These are phyloP conservation scores for Mellivora capensis DNA, from an alignment of 2,113 vertebrate species.

Conservation along the genomic window DNA sequence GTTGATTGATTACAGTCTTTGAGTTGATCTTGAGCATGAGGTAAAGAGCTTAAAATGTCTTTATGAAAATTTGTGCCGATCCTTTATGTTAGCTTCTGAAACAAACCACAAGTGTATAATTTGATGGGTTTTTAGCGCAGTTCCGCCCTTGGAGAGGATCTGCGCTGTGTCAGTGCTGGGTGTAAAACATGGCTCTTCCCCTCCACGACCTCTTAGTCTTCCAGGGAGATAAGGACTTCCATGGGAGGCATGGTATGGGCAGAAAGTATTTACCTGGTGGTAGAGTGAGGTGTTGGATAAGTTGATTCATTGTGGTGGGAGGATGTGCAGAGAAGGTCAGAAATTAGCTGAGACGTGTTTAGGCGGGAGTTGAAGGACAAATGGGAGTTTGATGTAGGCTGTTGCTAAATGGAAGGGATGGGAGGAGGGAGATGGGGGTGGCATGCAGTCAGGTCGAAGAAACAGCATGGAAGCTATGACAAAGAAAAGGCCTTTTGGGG, in stretches of 20 bases:
- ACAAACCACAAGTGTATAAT: background rate
- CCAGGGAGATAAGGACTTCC: background rate
- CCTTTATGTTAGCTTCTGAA: background rate
- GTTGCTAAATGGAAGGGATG: background rate
- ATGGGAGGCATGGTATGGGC: background rate
- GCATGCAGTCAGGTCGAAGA: background rate
- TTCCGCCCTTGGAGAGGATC: background rate
- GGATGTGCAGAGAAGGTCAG: background rate
- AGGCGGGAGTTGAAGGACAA: background rate
- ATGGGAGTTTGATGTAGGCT: background rate
- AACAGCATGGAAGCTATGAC: background rate
- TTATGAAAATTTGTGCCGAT: background rate
- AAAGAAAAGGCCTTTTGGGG: background rate
- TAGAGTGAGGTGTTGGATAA: background rate
- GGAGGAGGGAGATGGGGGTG: fast-evolving
- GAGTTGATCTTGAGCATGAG: background rate
- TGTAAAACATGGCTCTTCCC: background rate
- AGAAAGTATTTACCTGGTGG: background rate
- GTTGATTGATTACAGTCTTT: background rate
- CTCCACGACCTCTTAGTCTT: background rate
- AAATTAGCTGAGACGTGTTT: background rate
- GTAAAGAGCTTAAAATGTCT: background rate
- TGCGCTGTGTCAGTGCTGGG: background rate
- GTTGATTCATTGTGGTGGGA: background rate
- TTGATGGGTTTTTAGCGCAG: background rate